Base-by-base conservation (phyloP, 2,888 invertebrate species). In the Lasioglossum villosulum region DNA sequence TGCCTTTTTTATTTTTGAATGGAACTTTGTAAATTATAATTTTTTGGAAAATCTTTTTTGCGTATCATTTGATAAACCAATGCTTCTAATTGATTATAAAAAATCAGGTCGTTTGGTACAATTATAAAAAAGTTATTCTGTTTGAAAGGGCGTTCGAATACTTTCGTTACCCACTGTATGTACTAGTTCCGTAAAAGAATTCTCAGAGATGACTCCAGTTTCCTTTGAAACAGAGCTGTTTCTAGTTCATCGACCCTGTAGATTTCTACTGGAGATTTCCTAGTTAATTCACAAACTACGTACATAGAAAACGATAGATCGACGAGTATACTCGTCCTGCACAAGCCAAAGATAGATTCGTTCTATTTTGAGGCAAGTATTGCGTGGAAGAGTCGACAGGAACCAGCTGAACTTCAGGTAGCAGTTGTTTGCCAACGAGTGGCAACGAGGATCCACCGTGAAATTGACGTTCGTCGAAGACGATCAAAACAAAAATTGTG, bases 401-500 rank as follows among this genome's bases (percentile, higher is more conserved):
- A 27, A 66, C 19, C 14, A 66, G 16, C 34, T 8, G 30, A 27
- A 4, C 12, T 12, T 4, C 48, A 56, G 27, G 14, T 48, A 19
- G 56, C 27, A 34, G 27, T 19, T 10, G 42, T 71, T 19, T 48
- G 30, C 23, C 16, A 6, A n/a, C 5, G 59, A 30, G 75, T 48
- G n/a, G 16, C 16, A 6, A n/a, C 5, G 59, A 30, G 75, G 42
- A 71, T 52, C 14, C 34, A 2, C 27, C 42, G 45, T 45, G 37
- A 45, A 56, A 66, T 70, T 39, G 68, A 74, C n/a, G 68, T 30
- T 45, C 63, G 76, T 8, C 74, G 45, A 39, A 42, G 72, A 77
- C 42, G 79, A 88, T 83, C 84, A 91, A 90, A 91, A 91, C 89
- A 90, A 90, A 89, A 86, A 84, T 89, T 90, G 88, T 90, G 91